Base-by-base conservation (phyloP, 2,113 vertebrate genomes). In the Eonycteris spelaea region DNA sequence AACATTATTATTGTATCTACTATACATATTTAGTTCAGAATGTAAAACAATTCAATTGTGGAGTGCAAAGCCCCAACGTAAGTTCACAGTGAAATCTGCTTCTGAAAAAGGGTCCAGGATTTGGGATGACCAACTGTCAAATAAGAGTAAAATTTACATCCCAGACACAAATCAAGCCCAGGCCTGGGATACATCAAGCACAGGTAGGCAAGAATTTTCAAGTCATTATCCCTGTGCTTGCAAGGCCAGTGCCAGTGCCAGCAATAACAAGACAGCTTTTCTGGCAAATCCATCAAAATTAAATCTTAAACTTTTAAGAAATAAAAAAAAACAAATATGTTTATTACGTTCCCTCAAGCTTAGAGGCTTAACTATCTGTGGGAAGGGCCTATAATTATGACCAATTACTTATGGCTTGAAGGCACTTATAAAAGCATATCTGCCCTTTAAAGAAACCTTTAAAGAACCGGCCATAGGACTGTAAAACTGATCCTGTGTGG, bases 351-450 rank as follows among this genome's bases (percentile, higher is more conserved):
- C 57, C 83, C 93, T 94, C 83, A 93, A 75, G 73, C 38, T 95
- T 70, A 94, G 26, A 91, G 30, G 73, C 19, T 94, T 93, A 94
- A 87, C 93, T 96, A 35, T 79, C 61, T 86, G 53, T 90, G 67
- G 78, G 38, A 38, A 91, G 68, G 51, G 24, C 35, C 94, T 95
- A 67, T 95, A 96, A 96, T 94, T 93, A 96, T 24, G 70, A 93
- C n/a, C 75, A 97, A 94, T 96, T 97, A 97, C 88, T 97, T 97
- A 59, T 38, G 51, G 73, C 82, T 96, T 48, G 68, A 86, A 96
- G 94, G 80, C 84, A 77, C 77, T 95, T 95, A 95, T 77, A 94
- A 68, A 89, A 70, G 38, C 51, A 86, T 86, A 86, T 86, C 70
- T 94, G 85, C 30, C 82, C 61, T 97, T 95, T 92, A 57, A 92